Evolutionary conservation across 1,140 invertebrate species (phyloP).

Genomic region (Pseudobourletiella spinata): DNA sequence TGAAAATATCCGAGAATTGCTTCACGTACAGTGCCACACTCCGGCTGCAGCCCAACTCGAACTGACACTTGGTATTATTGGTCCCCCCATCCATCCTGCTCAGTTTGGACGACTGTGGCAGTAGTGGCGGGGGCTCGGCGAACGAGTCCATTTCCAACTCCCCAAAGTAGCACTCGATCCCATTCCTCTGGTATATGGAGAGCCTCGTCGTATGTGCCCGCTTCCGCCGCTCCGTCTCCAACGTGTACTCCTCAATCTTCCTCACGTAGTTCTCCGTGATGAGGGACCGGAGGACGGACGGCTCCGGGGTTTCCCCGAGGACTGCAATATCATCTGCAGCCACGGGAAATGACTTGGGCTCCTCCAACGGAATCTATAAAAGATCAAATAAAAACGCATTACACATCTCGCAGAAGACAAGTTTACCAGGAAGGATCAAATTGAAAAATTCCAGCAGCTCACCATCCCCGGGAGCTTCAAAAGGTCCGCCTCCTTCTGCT

Average conservation of each 20-base stretch:
- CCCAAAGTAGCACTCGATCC: constrained; percentile 29
- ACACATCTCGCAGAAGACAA: too few species aligned
- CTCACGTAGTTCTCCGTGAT: constrained; percentile 22
- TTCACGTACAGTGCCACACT: constrained; percentile 28
- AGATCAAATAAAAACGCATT: too few species aligned
- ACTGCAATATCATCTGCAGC: constrained; percentile 22
- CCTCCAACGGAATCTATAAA: constrained; percentile 1
- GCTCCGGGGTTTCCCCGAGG: constrained; percentile 20
- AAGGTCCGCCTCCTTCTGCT: neutral
- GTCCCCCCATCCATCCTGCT: too few species aligned
- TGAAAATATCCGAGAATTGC: constrained; percentile 35
- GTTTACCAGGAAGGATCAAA: too few species aligned
- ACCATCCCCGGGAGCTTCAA: neutral
- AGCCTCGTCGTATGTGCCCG: constrained; percentile 30
- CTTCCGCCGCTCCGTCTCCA: constrained; percentile 34
- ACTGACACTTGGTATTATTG: constrained; percentile 33
- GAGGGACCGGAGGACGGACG: constrained; percentile 18
- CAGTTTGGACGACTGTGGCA: neutral
- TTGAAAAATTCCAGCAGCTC: too few species aligned
- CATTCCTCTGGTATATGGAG: constrained; percentile 31
- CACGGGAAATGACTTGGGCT: too few species aligned
- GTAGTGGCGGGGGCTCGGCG: constrained; percentile 6
- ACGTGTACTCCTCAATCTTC: constrained; percentile 34
- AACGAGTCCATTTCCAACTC: constrained; percentile 35
- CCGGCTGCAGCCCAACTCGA: constrained; percentile 27